A percentile compares a stretch with the other conserved stretches of the same genome.
Evolutionary conservation across 2,888 invertebrate species (phyloP).

Genomic region (Plebejus melissa): DNA sequence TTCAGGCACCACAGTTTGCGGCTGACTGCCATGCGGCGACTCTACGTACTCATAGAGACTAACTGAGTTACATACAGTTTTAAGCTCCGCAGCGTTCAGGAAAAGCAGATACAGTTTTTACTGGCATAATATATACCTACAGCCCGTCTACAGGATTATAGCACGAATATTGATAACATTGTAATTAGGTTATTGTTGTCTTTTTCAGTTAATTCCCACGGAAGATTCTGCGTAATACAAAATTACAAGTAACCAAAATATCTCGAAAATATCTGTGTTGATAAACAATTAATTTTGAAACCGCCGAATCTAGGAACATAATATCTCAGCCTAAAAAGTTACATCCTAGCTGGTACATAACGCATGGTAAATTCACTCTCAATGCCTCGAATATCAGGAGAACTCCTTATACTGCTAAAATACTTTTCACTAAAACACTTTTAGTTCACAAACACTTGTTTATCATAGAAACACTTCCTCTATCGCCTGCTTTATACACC

Average conservation of each 20-base stretch:
- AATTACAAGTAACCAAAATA: not conserved
- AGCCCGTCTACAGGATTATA: not conserved
- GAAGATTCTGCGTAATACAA: not conserved
- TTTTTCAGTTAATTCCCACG: conserved; percentile 5
- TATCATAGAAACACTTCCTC: not conserved
- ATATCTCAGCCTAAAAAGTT: not conserved
- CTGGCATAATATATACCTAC: not conserved
- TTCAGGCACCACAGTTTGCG: conserved; percentile 56
- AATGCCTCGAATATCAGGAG: not conserved
- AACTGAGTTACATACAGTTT: conserved; percentile 54
- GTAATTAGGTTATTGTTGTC: not conserved
- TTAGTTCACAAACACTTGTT: not conserved
- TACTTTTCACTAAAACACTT: not conserved
- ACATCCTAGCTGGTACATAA: not conserved
- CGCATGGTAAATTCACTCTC: not conserved
- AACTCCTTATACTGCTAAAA: not conserved
- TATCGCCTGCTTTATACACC: not conserved
- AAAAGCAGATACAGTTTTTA: conserved; percentile 41
- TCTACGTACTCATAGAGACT: conserved; percentile 47
- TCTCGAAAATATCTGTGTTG: not conserved
- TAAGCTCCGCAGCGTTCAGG: conserved; percentile 31
- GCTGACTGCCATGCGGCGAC: conserved; percentile 46
- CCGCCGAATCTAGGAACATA: not conserved
- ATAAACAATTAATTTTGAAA: not conserved
- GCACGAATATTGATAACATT: not conserved